Evolutionary conservation across 2,888 invertebrate genomes (phyloP).

Genomic region (Limnephilus rhombicus): DNA sequence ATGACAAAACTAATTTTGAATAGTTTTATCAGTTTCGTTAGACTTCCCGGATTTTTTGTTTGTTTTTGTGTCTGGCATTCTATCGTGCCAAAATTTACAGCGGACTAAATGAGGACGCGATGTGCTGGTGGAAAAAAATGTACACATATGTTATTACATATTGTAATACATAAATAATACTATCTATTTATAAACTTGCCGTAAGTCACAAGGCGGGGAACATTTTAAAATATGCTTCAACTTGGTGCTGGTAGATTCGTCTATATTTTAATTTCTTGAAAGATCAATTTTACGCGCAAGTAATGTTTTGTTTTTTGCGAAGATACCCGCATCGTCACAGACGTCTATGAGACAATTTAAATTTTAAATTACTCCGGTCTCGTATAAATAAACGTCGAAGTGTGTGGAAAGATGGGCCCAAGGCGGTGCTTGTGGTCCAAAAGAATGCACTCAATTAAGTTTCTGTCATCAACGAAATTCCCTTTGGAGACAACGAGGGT

Average conservation of each 20-base stretch:
- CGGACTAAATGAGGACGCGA: neutral
- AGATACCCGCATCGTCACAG: neutral
- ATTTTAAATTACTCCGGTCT: slow-evolving; percentile 16
- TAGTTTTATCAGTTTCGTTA: neutral
- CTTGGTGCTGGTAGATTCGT: neutral
- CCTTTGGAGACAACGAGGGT: slow-evolving; percentile 14
- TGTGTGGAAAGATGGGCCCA: neutral
- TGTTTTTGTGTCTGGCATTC: neutral
- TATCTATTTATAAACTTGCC: neutral
- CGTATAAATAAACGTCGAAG: neutral
- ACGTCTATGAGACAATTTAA: neutral
- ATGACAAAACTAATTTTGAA: neutral
- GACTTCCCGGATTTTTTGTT: neutral
- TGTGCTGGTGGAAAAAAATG: neutral
- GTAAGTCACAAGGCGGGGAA: neutral
- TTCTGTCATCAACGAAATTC: slow-evolving; percentile 36
- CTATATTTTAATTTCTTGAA: neutral
- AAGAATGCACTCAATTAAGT: slow-evolving; percentile 45
- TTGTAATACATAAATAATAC: neutral
- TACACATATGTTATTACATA: neutral
- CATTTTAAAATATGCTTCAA: neutral
- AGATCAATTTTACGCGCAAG: neutral
- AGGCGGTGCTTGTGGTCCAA: neutral
- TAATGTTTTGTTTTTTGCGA: neutral
- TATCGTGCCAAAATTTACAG: neutral